Conservation (phyloP, 1,140 invertebrate species). For the Ips typographus region DNA sequence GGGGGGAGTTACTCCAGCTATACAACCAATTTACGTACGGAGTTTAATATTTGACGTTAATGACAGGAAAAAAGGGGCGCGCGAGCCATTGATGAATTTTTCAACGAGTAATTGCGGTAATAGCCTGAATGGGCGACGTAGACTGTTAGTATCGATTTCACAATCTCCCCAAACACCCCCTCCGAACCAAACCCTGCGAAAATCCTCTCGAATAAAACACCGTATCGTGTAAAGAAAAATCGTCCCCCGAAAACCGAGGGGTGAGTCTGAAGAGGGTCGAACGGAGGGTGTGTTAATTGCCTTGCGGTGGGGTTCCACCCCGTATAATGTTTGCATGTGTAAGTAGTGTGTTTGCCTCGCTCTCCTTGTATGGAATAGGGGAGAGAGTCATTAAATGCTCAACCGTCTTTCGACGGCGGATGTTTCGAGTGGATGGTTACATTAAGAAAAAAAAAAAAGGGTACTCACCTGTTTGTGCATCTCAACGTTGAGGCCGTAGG, state of each 20-base stretch:
- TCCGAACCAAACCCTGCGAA: no score
- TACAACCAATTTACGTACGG: no score
- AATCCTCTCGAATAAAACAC: no score
- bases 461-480: conserved; percentile 97
- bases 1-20: no score
- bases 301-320: conserved; percentile 20
- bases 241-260: background rate
- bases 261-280: conserved; percentile 21
- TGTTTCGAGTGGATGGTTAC: conserved; percentile 21
- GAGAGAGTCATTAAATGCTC: conserved; percentile 15
- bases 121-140: no score
- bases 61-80: no score
- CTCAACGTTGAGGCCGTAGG: conserved; percentile 97
- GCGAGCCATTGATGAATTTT: no score
- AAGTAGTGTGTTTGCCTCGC: conserved; percentile 30
- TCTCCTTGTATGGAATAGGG: conserved; percentile 8
- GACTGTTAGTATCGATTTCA: no score
- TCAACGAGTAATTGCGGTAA: no score
- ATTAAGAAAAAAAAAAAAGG: background rate
- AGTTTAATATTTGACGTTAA: no score
- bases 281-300: conserved; percentile 34
- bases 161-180: no score
- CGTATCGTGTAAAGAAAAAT: no score
- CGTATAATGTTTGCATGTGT: conserved; percentile 31
- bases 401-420: conserved; percentile 8